Percentiles rank a stretch among this genome's conserved stretches.
Conservation (phyloP, 1,140 invertebrate genomes). For the Drosophila elegans region DNA sequence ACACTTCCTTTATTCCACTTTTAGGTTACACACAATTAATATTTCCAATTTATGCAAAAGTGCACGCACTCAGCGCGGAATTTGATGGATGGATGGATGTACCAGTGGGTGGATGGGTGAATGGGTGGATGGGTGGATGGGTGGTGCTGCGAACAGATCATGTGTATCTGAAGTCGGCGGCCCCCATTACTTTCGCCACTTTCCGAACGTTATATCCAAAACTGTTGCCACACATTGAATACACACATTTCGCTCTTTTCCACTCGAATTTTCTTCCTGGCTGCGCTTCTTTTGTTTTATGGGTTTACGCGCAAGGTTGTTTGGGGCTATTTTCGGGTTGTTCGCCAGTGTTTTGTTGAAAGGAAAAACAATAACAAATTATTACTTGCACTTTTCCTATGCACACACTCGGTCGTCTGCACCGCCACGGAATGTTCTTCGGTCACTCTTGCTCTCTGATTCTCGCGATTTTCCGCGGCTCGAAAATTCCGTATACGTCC, state of each 20-base stretch:
- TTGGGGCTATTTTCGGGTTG: conserved; percentile 21
- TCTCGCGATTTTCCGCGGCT: conserved; percentile 57
- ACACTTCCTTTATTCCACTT: conserved; percentile 70
- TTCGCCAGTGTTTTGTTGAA: conserved; percentile 44
- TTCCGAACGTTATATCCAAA: conserved; percentile 62
- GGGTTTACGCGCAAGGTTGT: conserved; percentile 22
- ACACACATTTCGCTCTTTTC: conserved; percentile 63
- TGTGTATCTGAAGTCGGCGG: conserved; percentile 32
- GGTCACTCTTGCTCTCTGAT: conserved; percentile 26
- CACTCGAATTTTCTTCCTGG: conserved; percentile 19
- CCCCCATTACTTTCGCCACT: conserved; percentile 76
- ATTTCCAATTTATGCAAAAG: conserved; percentile 62
- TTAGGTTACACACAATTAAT: conserved; percentile 80
- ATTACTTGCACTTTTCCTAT: conserved; percentile 81
- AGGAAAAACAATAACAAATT: conserved; percentile 58
- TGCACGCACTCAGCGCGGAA: conserved; percentile 45
- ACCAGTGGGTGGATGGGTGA: conserved; percentile 3
- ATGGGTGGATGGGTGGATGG: conserved; percentile 8
- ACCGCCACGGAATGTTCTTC: conserved; percentile 22
- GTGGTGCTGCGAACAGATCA: conserved; percentile 9
- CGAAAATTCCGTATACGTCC: conserved; percentile 49
- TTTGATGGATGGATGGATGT: conserved; percentile 2
- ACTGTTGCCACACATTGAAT: conserved; percentile 70
- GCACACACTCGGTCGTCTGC: conserved; percentile 44
- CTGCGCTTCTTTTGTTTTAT: conserved; percentile 22